phyloP scores from a whole-genome alignment of 2,888 invertebrate species.

The Rambutsinella grinnellia region DNA sequence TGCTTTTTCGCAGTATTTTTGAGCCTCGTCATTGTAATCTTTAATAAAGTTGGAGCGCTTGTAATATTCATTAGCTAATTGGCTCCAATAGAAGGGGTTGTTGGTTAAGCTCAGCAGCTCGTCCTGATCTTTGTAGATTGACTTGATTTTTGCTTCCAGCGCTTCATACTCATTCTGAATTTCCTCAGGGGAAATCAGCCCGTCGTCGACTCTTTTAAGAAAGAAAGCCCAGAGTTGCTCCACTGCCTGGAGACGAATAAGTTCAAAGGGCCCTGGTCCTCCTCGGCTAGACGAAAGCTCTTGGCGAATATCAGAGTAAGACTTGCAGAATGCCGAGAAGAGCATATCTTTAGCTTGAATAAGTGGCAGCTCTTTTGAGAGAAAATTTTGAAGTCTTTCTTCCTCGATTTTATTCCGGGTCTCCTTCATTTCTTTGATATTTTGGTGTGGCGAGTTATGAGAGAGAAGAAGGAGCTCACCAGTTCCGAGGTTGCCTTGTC shows the following conservation, averaged over 20 bases:
- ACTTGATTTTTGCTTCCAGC: neutral
- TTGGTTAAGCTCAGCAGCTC: neutral
- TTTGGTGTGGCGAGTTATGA: too few species aligned
- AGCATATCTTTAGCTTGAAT: constrained; percentile 37
- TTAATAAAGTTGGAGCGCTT: too few species aligned
- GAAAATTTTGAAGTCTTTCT: constrained; percentile 11
- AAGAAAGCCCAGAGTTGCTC: constrained; percentile 49
- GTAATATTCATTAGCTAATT: constrained; percentile 29
- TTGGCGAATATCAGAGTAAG: too few species aligned
- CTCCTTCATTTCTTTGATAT: neutral
- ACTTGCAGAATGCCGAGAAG: constrained; percentile 22
- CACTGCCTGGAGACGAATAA: constrained; percentile 16
- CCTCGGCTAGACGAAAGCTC: too few species aligned
- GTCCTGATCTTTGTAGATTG: neutral
- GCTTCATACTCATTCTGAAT: neutral
- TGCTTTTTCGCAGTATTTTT: constrained; percentile 22
- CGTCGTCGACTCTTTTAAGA: constrained; percentile 30
- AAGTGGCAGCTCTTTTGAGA: constrained; percentile 1
- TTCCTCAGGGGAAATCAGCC: neutral
- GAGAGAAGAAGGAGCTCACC: constrained; percentile 22
- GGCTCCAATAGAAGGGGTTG: constrained; percentile 24
- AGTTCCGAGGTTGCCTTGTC: constrained; percentile 47
- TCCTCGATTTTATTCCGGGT: constrained; percentile 26
- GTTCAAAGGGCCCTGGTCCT: neutral
- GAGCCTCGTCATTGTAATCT: constrained; percentile 6